Evolutionary conservation across 2,888 invertebrate genomes (phyloP).

Genomic region (Troilus luridus): DNA sequence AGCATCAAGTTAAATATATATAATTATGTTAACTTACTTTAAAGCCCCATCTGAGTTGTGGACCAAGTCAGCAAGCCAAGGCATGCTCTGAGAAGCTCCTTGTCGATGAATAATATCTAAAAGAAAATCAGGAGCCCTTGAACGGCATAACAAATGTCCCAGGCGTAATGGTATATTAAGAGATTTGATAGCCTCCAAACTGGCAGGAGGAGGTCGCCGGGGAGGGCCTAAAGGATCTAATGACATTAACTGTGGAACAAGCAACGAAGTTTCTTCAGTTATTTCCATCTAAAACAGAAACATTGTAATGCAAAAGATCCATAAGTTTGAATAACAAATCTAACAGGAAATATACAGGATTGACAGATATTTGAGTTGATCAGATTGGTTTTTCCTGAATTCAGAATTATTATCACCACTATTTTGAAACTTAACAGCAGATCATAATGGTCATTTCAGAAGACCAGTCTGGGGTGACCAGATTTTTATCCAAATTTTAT

Average conservation of each 20-base stretch:
- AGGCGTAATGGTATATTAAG: slow-evolving; percentile 85
- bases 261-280: slow-evolving; percentile 88
- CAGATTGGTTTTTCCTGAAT: too few relatives aligned
- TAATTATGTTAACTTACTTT: slow-evolving; percentile 69
- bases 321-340: not conserved
- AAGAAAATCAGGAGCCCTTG: slow-evolving; percentile 91
- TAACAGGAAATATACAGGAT: not conserved
- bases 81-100: slow-evolving; percentile 93
- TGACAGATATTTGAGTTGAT: too few relatives aligned
- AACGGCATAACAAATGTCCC: slow-evolving; percentile 90
- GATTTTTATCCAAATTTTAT: too few relatives aligned
- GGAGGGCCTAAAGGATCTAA: slow-evolving; percentile 89
- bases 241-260: slow-evolving; percentile 85
- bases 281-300: slow-evolving; percentile 74
- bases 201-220: slow-evolving; percentile 82
- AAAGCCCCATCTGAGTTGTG: slow-evolving; percentile 91
- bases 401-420: too few relatives aligned
- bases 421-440: too few relatives aligned
- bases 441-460: too few relatives aligned
- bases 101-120: slow-evolving; percentile 91
- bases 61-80: slow-evolving; percentile 95
- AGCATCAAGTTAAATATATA: slow-evolving; percentile 21
- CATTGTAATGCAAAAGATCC: not conserved
- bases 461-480: too few relatives aligned
- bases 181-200: slow-evolving; percentile 84